Base-by-base conservation (phyloP, 2,113 vertebrate species). In the Phalacrocorax pelagicus region DNA sequence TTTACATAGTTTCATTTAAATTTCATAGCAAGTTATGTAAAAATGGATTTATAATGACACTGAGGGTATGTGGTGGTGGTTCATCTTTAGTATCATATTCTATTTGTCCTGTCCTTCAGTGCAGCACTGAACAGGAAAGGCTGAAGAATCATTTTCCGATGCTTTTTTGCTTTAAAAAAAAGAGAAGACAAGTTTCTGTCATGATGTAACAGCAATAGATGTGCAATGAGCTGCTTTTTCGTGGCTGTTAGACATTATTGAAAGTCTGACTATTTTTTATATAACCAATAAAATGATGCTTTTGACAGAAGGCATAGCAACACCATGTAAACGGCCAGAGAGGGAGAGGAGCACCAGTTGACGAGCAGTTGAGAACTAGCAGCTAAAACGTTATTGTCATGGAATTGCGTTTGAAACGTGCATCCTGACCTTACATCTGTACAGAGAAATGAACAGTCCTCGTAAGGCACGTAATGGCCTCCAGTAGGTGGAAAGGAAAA, bases 1-100 rank as follows among this genome's bases (percentile, higher is more conserved):
- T 89, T 63, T 96, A 92, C 65, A 74, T 94, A 92, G 62, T 92
- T 96, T 86, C 34, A 85, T 94, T 78, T 36, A 81, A 93, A 91
- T 94, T 94, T 61, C 92, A n/a, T 30, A 79, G 74, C n/a, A 96
- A 95, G 40, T 86, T 92, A 52, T 16, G 22, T 85, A 91, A 90
- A 79, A 94, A 47, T 73, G 55, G 38, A 78, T 97, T 94, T 87
- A 23, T 86, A 84, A 58, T 65, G 74, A 47, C 38, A 72, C 46
- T 72, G 92, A 75, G 75, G 47, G 13, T 51, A 61, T 88, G 58
- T 61, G 15, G 70, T 93, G 78, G 36, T 93, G 29, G 57, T 88
- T 78, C 79, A 44, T 74, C 36, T 87, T 83, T 40, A 27, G 24
- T 79, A n/a, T 90, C 38, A 40, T 88, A 46, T 38, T 88, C 1